phyloP scores from a whole-genome alignment of 2,888 invertebrate genomes.

The Ormyrus labotus region DNA sequence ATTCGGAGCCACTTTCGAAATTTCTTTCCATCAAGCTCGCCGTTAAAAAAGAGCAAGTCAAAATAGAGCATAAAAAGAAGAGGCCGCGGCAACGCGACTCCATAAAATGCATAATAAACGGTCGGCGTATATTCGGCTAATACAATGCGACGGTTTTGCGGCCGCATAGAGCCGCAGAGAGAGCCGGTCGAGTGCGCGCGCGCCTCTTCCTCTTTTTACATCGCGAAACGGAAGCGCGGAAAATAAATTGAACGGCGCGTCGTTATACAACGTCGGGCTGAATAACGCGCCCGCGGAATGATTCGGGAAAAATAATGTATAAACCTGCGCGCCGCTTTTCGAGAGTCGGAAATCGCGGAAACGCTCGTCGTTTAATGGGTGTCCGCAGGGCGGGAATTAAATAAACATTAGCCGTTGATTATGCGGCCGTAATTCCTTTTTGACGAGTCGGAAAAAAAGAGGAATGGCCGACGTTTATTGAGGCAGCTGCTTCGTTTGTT shows the following conservation, averaged over 20 bases:
- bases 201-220: neutral
- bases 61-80: constrained; percentile 8
- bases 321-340: neutral
- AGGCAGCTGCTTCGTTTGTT: neutral
- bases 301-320: constrained; percentile 10
- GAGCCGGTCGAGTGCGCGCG: neutral
- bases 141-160: constrained; percentile 54
- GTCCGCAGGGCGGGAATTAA: neutral
- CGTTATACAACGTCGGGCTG: neutral
- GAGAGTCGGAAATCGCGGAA: neutral
- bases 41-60: neutral
- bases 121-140: constrained; percentile 61
- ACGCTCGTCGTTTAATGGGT: neutral
- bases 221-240: constrained; percentile 56
- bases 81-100: neutral
- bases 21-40: too few species aligned
- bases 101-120: constrained; percentile 59
- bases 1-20: too few species aligned
- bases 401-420: neutral
- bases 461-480: constrained; percentile 32
- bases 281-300: neutral
- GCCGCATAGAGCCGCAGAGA: neutral
- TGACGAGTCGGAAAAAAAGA: neutral
- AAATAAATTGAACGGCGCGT: constrained; percentile 58
- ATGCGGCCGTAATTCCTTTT: neutral